Conservation (phyloP, 23 tunicate species). For the Halocynthia roretzi region DNA sequence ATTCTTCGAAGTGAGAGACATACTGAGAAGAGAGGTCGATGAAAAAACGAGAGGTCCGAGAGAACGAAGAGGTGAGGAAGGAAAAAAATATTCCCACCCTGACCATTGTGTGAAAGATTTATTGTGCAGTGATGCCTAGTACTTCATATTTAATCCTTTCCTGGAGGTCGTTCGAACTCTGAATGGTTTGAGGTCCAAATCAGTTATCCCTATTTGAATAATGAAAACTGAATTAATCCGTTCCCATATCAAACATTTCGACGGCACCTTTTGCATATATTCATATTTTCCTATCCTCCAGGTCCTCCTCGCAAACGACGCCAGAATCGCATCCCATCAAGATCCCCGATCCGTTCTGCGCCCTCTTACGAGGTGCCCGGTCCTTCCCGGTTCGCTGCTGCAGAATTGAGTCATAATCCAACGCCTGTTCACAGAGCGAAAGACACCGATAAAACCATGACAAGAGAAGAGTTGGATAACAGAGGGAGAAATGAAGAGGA, state of each 20-base stretch:
- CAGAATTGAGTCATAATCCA: not conserved
- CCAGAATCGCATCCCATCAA: not conserved
- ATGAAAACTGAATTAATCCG: no score
- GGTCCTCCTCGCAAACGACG: not conserved
- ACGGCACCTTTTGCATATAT: no score
- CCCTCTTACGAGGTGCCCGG: conserved; percentile 5
- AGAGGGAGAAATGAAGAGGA: conserved; percentile 9
- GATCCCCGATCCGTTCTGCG: not conserved
- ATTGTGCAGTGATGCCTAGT: no score
- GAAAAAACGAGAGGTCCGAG: conserved; percentile 1
- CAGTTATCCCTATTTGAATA: not conserved
- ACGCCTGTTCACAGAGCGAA: not conserved
- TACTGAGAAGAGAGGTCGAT: conserved; percentile 16
- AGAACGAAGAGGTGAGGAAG: not conserved
- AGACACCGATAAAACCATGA: conserved; percentile 11
- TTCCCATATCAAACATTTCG: no score
- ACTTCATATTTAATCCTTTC: no score
- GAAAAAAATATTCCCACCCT: no score
- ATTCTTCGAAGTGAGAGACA: conserved; percentile 34
- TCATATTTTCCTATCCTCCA: no score
- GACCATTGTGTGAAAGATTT: no score
- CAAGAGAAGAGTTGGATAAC: conserved; percentile 12
- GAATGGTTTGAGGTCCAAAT: not conserved
- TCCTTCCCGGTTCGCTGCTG: not conserved
- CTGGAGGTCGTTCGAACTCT: not conserved